Evolutionary conservation across 2,113 vertebrate species (phyloP).

Genomic region (Psittacus erithacus): DNA sequence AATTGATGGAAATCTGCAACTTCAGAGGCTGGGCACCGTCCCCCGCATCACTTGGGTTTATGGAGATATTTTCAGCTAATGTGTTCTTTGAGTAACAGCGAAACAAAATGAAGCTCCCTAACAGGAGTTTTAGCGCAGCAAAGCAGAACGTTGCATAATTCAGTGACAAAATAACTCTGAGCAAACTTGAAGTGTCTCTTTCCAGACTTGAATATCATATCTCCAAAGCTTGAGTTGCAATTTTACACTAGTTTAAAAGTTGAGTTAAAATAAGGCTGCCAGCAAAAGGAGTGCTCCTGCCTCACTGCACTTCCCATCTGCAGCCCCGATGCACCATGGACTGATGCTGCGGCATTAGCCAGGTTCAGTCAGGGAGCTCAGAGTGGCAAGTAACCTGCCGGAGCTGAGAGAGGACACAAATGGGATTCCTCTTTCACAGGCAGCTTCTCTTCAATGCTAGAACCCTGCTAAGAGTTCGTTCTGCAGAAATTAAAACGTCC

Average conservation of each 20-base stretch:
- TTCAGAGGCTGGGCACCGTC: background rate
- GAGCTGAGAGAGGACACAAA: background rate
- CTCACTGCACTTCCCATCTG: accelerated
- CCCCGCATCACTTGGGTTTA: background rate
- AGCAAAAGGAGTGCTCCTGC: background rate
- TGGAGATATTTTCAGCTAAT: background rate
- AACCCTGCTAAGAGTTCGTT: background rate
- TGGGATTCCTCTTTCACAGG: background rate
- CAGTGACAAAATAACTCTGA: background rate
- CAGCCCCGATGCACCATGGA: accelerated
- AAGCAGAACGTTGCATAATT: background rate
- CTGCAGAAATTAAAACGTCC: background rate
- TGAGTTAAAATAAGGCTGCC: background rate
- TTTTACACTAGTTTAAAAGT: background rate
- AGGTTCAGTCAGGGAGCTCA: background rate
- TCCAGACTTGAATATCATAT: background rate
- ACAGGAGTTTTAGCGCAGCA: background rate
- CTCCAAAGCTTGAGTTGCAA: background rate
- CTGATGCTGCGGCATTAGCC: background rate
- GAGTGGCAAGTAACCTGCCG: accelerated
- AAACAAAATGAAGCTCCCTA: background rate
- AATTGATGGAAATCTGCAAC: background rate
- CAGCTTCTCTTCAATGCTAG: background rate
- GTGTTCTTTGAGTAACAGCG: background rate
- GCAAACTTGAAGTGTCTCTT: background rate